Evolutionary conservation across 1,140 invertebrate genomes (phyloP).

Genomic region (Batillaria attramentaria): DNA sequence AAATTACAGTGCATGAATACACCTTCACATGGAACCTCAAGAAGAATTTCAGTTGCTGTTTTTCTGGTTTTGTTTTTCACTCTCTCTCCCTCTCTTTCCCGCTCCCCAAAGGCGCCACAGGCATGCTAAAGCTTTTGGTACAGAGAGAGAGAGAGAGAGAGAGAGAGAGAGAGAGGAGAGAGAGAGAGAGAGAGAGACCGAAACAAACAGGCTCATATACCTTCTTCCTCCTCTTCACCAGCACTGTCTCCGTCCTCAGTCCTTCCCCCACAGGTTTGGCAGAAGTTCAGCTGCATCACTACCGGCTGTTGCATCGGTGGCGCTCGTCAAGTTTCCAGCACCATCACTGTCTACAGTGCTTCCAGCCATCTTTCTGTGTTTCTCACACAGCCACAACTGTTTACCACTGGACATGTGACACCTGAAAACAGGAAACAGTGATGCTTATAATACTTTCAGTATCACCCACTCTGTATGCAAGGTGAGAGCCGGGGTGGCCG

Average conservation of each 20-base stretch:
- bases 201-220: neutral
- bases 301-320: neutral
- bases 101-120: too few relatives aligned
- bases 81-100: too few relatives aligned
- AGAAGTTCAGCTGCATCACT: neutral
- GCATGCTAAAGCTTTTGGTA: neutral
- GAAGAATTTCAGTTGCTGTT: too few relatives aligned
- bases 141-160: constrained; percentile 5
- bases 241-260: too few relatives aligned
- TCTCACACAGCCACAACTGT: constrained; percentile 57
- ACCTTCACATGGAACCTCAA: too few relatives aligned
- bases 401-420: constrained; percentile 62
- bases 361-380: constrained; percentile 48
- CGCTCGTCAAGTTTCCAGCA: neutral
- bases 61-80: too few relatives aligned
- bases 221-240: neutral
- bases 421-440: constrained; percentile 36
- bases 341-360: neutral
- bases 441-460: neutral
- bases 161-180: neutral
- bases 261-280: neutral
- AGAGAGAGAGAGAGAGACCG: neutral
- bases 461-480: neutral
- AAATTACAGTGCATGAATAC: too few relatives aligned
- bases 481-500: neutral